A percentile compares a stretch with the other conserved stretches of the same genome.
Conservation (phyloP, 1,140 invertebrate species). For the Apocrypta bakeri region DNA sequence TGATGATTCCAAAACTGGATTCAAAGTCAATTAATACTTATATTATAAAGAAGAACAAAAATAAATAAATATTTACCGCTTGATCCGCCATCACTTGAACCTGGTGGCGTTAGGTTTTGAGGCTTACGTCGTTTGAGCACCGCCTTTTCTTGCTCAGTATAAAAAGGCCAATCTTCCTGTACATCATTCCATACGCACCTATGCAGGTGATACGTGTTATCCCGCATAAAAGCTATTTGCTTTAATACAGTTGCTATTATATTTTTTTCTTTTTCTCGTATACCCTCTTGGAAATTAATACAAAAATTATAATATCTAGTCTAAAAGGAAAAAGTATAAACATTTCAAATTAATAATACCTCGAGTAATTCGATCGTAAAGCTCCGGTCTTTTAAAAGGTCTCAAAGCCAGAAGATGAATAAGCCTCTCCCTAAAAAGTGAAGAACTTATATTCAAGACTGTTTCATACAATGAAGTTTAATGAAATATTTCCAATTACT, state of each 20-base stretch:
- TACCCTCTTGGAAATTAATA: conserved; percentile 82
- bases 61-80: conserved; percentile 73
- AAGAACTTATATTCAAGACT: conserved; percentile 51
- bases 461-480: not conserved
- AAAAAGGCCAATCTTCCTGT: conserved; percentile 95
- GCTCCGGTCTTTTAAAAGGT: conserved; percentile 94
- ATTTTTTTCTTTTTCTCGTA: conserved; percentile 87
- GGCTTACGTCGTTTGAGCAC: conserved; percentile 91
- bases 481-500: conserved; percentile 71
- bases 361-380: conserved; percentile 85
- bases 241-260: conserved; percentile 84
- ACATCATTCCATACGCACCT: conserved; percentile 94
- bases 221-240: conserved; percentile 85
- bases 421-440: conserved; percentile 84
- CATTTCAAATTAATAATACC: conserved; percentile 75
- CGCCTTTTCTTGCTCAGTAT: conserved; percentile 90
- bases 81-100: conserved; percentile 85
- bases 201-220: conserved; percentile 91
- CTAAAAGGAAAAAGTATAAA: conserved; percentile 37
- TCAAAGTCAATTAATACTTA: not conserved
- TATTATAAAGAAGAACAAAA: not conserved
- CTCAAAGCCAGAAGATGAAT: conserved; percentile 94
- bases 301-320: not conserved
- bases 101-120: conserved; percentile 89
- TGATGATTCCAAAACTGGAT: not conserved